Conservation (phyloP, 2,113 vertebrate species). For the Hippocampus mohnikei region DNA sequence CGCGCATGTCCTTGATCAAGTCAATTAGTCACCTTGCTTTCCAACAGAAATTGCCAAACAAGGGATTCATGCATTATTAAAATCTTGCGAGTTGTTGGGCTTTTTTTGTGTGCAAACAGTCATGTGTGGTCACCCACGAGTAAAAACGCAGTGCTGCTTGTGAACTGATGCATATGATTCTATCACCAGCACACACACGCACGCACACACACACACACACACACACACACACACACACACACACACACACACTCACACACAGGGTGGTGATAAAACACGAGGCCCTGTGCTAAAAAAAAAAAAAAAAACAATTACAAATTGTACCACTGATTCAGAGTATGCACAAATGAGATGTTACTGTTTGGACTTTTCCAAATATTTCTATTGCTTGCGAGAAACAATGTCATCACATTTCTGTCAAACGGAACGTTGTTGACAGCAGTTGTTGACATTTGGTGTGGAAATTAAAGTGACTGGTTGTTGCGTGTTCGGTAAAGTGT, state of each 20-base stretch:
- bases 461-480: background rate
- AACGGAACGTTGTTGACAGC: conserved; percentile 45
- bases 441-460: conserved; percentile 24
- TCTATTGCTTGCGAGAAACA: background rate
- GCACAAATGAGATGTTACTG: background rate
- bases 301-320: background rate
- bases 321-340: too few relatives aligned
- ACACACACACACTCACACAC: background rate
- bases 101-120: conserved; percentile 7
- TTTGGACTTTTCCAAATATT: background rate
- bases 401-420: background rate
- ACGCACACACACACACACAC: background rate
- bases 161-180: background rate
- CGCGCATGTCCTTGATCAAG: background rate
- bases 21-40: background rate
- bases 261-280: too few relatives aligned
- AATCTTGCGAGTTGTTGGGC: background rate
- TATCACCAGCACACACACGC: background rate
- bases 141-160: background rate
- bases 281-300: too few relatives aligned
- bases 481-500: background rate
- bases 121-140: background rate
- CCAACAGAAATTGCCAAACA: background rate
- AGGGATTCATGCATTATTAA: background rate
- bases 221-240: background rate